Percentiles rank a stretch among this genome's conserved stretches.
phyloP scores from a whole-genome alignment of 2,888 invertebrate genomes.

The Protophormia terraenovae region DNA sequence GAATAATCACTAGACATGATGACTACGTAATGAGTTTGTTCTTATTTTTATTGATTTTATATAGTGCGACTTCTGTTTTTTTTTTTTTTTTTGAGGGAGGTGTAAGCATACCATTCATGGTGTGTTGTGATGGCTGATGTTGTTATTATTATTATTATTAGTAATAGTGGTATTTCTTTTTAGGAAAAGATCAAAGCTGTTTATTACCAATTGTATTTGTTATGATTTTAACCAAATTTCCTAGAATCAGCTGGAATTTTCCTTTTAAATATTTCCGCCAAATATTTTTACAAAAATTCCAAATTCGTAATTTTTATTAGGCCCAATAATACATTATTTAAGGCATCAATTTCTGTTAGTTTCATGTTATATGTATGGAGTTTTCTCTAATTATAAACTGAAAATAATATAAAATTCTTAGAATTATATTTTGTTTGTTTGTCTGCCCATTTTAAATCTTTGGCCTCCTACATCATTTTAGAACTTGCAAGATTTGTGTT shows the following conservation, averaged over 20 bases:
- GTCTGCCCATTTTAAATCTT: neutral
- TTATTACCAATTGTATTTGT: constrained; percentile 30
- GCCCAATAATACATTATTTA: constrained; percentile 14
- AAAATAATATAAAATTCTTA: constrained; percentile 11
- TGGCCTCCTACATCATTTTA: constrained; percentile 37
- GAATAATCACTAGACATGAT: constrained; percentile 57
- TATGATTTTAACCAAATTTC: constrained; percentile 48
- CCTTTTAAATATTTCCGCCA: constrained; percentile 58
- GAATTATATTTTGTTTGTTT: constrained; percentile 28
- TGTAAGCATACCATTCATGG: neutral
- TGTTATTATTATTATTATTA: constrained; percentile 10
- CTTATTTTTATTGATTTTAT: constrained; percentile 44
- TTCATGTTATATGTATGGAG: neutral
- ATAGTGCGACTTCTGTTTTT: constrained; percentile 22
- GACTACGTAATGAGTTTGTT: constrained; percentile 61
- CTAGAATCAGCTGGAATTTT: constrained; percentile 49
- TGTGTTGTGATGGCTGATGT: constrained; percentile 17
- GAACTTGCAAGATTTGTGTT: neutral
- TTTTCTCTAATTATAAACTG: neutral
- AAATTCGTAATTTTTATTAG: constrained; percentile 22
- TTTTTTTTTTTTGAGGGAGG: neutral
- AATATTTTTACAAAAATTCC: constrained; percentile 21
- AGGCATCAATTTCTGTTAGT: neutral
- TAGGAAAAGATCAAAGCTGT: constrained; percentile 55
- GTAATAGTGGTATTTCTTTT: neutral